Base-by-base conservation (phyloP, 2,113 vertebrate species). In the Edolisoma coerulescens region DNA sequence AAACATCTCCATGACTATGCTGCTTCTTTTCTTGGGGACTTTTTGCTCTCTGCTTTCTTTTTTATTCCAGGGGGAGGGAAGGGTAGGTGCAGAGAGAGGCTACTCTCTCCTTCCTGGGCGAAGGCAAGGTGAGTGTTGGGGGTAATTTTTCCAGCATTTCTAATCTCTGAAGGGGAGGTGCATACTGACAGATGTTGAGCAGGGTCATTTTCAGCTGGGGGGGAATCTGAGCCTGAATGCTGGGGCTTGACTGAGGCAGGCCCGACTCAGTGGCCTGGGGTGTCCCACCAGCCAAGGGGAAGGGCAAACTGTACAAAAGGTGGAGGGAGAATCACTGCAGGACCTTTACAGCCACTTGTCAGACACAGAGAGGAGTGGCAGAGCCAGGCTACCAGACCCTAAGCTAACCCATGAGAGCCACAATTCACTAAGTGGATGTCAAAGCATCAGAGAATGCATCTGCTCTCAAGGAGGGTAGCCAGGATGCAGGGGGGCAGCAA, bases 371-470 rank as follows among this genome's bases (percentile, higher is more conserved):
- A 67, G 16, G 24, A 41, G 26, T 50, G 71, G 28, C 70, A 53
- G 32, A 50, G 32, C n/a, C 45, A 39, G 73, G 47, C 67, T 73
- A 61, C 67, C 64, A 28, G 64, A 69, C 37, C 14, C 49, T 79
- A 87, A 64, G 19, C 64, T 9, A 10, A 77, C 47, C 50, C 14
- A 44, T 10, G 13, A 63, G 53, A 52, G 71, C 19, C 3, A 15
- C 69, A 49, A 52, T 77, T 96, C 68, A 23, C 53, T 78, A 54
- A 71, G 64, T 68, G 50, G n/a, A 33, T 88, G 47, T 83, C 87
- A 76, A 84, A 90, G 70, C 80, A 71, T 82, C 83, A 79, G 61
- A 3, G 1, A 91, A 91, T 7, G 8, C n/a, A 52, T 9, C 11
- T 0, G 0, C 30, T 67, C 37, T 79, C 50, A 33, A 65, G 24